phyloP scores from a whole-genome alignment of 2,888 invertebrate species.

The Eledona agricola region DNA sequence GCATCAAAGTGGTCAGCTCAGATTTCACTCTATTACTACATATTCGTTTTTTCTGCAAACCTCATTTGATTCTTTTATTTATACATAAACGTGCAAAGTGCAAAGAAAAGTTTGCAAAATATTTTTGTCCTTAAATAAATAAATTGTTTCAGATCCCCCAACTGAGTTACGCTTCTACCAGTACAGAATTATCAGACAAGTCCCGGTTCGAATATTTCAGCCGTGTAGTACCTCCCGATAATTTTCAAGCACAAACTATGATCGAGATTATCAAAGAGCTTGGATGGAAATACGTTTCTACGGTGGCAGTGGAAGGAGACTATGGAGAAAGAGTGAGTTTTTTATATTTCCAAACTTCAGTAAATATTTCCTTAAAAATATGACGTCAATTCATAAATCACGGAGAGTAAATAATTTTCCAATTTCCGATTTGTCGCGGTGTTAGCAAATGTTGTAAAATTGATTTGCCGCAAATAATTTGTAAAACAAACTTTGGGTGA shows the following conservation, averaged over 20 bases:
- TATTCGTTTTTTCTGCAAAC: conserved; percentile 1
- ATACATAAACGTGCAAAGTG: not conserved
- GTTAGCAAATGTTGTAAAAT: conserved; percentile 12
- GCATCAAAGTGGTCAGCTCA: conserved; percentile 31
- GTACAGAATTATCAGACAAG: conserved; percentile 75
- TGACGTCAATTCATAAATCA: too few relatives aligned
- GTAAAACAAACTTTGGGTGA: too few relatives aligned
- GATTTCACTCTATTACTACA: conserved; percentile 30
- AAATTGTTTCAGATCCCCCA: conserved; percentile 71
- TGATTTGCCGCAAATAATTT: conserved; percentile 9
- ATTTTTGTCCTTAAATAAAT: conserved; percentile 15
- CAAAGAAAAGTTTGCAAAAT: not conserved
- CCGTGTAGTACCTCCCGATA: conserved; percentile 76
- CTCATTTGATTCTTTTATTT: conserved; percentile 3
- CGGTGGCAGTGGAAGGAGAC: conserved; percentile 79
- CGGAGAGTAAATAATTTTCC: too few relatives aligned
- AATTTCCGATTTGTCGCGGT: conserved; percentile 17
- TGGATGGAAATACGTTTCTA: conserved; percentile 81
- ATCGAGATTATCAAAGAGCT: conserved; percentile 72
- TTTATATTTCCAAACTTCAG: too few relatives aligned
- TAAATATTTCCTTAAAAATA: too few relatives aligned
- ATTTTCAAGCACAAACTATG: conserved; percentile 75
- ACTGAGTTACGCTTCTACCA: conserved; percentile 77
- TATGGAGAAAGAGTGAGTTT: conserved; percentile 76
- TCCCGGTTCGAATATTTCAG: conserved; percentile 75